Evolutionary conservation across 2,113 vertebrate genomes (phyloP), one percentile per base, ranked within the genome.

Genomic region (Dendrocopos noguchii): DNA sequence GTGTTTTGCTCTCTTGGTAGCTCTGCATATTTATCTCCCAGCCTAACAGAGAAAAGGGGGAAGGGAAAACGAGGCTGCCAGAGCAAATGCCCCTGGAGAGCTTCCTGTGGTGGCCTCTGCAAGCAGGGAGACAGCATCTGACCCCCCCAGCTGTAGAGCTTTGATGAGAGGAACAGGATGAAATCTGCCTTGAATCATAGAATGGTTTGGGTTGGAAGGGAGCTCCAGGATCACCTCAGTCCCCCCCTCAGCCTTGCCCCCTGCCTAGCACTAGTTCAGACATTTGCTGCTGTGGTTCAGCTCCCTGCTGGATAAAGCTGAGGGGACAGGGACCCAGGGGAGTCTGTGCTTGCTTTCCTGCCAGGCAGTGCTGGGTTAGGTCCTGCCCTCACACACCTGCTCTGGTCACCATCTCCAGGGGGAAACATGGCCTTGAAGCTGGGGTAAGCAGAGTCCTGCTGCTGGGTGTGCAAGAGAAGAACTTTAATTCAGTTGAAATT

Each of bases 21-120:
- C 76, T 50, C 81, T 61, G 66, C 63, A 68, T 67, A 52, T 72
- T 85, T 74, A 34, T 87, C 83, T 88, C 76, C 88, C 88, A 88
- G 3, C 44, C 68, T 76, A 9, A 56, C 10, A 47, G 21, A 47
- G 20, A 47, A 19, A 9, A 47, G 83, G 16, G 34, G 17, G 34
- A 53, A 70, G 13, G 47, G 46, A 36, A 68, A 7, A 90, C 9
- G 42, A 57, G 28, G 15, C 28, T 39, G 44, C 31, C 31, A 78
- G 63, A 9, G 42, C 64, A 36, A 61, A 28, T 1, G 9, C 27
- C 56, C 27, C 22, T 12, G 47, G 29, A 88, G 76, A 52, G 47
- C 12, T 42, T 76, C 55, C 53, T 52, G 22, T 12, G 31, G 36
- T 29, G 6, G 17, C 67, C 34, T 3, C 59, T 29, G 14, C 19